phyloP scores from a whole-genome alignment of 1,140 invertebrate genomes.

The Homarus americanus region DNA sequence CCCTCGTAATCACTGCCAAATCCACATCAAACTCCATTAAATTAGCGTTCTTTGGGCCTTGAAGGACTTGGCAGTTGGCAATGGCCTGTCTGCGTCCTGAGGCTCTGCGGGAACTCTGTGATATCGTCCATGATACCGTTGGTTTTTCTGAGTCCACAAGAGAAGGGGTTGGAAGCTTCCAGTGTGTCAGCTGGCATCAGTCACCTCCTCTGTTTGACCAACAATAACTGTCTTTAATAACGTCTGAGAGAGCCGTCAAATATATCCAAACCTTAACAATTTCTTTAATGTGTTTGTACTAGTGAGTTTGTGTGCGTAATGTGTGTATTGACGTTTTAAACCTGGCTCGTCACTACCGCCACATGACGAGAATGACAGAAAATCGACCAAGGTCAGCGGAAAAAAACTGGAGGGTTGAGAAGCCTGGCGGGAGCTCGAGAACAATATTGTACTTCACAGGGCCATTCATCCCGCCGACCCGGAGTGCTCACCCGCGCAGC shows the following conservation, averaged over 20 bases:
- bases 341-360: not conserved
- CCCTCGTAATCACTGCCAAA: constrained; percentile 63
- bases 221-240: not conserved
- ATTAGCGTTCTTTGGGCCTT: constrained; percentile 65
- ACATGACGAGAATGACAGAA: constrained; percentile 38
- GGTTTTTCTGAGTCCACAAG: constrained; percentile 15
- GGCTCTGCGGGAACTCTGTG: constrained; percentile 26
- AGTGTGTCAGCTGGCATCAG: not conserved
- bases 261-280: not conserved
- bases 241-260: not conserved
- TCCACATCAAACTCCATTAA: constrained; percentile 70
- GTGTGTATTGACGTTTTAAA: not conserved
- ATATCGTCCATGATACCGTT: constrained; percentile 56
- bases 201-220: not conserved
- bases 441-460: constrained; percentile 71
- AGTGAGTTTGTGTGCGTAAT: not conserved
- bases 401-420: constrained; percentile 35
- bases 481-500: constrained; percentile 44
- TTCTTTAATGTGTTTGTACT: not conserved
- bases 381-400: constrained; percentile 44
- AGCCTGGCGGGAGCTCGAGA: constrained; percentile 27
- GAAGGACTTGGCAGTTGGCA: constrained; percentile 45
- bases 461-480: constrained; percentile 35
- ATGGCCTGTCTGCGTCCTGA: constrained; percentile 16
- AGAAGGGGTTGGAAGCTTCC: constrained; percentile 9